Percentiles rank a stretch among this genome's conserved stretches.
Evolutionary conservation across 2,888 invertebrate genomes (phyloP).

Genomic region (Pterobdella sp.): DNA sequence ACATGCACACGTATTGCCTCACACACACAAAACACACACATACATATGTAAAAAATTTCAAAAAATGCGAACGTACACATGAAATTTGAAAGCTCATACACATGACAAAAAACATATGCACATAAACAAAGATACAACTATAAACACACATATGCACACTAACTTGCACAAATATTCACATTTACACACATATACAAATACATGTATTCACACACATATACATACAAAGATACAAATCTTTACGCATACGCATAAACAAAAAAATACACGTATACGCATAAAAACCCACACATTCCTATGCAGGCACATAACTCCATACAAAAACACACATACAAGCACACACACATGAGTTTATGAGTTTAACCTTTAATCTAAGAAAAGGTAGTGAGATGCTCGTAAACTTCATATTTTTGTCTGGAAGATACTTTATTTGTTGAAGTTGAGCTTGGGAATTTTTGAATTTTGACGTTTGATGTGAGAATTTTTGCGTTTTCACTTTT

Average conservation of each 20-base stretch:
- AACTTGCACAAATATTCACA: not conserved
- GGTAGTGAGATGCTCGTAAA: not conserved
- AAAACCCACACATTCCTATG: not conserved
- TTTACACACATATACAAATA: constrained; percentile 3
- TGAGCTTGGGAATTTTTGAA: no score
- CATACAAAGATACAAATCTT: not conserved
- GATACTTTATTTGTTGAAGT: not conserved
- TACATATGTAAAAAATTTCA: not conserved
- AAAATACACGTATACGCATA: not conserved
- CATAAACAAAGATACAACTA: not conserved
- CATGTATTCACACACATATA: not conserved
- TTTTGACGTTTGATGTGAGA: no score
- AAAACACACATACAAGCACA: constrained; percentile 11
- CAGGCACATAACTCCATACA: constrained; percentile 2
- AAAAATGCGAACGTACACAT: not conserved
- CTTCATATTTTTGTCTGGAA: not conserved
- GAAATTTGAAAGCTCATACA: not conserved
- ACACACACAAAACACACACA: not conserved
- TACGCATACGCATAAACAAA: not conserved
- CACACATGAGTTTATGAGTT: not conserved
- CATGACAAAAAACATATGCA: not conserved
- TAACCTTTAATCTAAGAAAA: not conserved
- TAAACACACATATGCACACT: constrained; percentile 5
- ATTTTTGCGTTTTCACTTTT: no score
- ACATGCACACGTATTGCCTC: not conserved